Evolutionary conservation across 2,888 invertebrate genomes (phyloP).

Genomic region (Elysia crispata): DNA sequence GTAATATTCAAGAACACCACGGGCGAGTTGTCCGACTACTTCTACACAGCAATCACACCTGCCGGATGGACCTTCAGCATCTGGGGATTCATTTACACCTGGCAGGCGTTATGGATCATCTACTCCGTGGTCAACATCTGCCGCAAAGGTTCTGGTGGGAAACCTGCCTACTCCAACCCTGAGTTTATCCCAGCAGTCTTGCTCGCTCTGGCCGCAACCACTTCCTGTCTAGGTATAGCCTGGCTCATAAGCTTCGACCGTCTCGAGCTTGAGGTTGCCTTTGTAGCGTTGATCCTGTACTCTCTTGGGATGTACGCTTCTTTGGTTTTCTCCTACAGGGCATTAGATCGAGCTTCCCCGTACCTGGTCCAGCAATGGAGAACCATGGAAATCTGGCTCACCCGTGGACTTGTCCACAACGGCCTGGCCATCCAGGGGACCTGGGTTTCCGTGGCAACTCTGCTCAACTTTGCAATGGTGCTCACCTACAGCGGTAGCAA

Average conservation of each 20-base stretch:
- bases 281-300: conserved; percentile 18
- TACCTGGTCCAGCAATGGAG: conserved; percentile 58
- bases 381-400: conserved; percentile 68
- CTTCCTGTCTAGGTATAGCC: conserved; percentile 62
- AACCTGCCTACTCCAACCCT: conserved; percentile 63
- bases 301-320: neutral
- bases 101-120: conserved; percentile 68
- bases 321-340: conserved; percentile 14
- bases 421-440: conserved; percentile 71
- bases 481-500: conserved; percentile 57
- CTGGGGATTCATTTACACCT: conserved; percentile 70
- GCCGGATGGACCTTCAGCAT: conserved; percentile 73
- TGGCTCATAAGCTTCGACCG: conserved; percentile 61
- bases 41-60: conserved; percentile 65
- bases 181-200: conserved; percentile 62
- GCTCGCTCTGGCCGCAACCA: conserved; percentile 61
- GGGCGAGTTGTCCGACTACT: conserved; percentile 65
- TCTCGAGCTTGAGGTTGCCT: conserved; percentile 51
- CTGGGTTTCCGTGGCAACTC: conserved; percentile 71
- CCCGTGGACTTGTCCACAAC: conserved; percentile 70
- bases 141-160: conserved; percentile 59
- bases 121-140: conserved; percentile 68
- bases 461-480: conserved; percentile 70
- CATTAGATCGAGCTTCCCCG: conserved; percentile 49
- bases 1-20: conserved; percentile 61